Conservation (phyloP, 2,797 vertebrate genomes). For the Pseudochirops cupreus region DNA sequence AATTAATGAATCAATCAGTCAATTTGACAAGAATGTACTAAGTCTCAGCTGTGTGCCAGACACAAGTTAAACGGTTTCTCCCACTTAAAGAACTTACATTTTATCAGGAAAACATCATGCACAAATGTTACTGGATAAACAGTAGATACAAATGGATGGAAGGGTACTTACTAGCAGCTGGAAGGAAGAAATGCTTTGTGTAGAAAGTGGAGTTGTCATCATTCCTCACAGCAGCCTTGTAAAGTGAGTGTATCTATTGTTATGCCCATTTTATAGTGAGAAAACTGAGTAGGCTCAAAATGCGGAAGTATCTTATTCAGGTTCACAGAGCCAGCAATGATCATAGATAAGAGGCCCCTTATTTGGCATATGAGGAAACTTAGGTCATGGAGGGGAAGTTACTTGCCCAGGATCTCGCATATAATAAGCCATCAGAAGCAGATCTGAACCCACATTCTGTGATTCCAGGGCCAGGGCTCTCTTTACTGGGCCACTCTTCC, state of each 20-base stretch:
- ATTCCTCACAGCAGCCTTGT: not conserved
- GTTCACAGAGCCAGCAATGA: not conserved
- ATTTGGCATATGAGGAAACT: conserved; percentile 17
- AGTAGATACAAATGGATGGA: not conserved
- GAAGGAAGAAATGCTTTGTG: not conserved
- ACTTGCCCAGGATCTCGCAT: not conserved
- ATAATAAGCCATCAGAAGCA: not conserved
- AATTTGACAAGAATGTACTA: not conserved
- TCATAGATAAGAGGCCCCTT: not conserved
- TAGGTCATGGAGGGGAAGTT: conserved; percentile 11
- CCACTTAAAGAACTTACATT: not conserved
- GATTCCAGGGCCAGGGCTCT: not conserved
- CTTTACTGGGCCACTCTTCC: not conserved
- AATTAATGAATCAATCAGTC: not conserved
- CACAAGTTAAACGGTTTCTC: not conserved
- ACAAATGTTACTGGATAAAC: not conserved
- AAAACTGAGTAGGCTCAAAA: not conserved
- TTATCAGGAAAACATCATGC: not conserved
- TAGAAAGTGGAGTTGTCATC: not conserved
- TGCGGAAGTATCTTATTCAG: not conserved
- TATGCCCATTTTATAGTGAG: not conserved
- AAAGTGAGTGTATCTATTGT: not conserved
- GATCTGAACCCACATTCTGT: not conserved
- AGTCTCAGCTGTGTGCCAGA: not conserved
- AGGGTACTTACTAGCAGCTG: not conserved